A percentile compares a stretch with the other conserved stretches of the same genome.
Evolutionary conservation across 2,888 invertebrate species (phyloP).

Genomic region (Nipponacmea schrenckii): DNA sequence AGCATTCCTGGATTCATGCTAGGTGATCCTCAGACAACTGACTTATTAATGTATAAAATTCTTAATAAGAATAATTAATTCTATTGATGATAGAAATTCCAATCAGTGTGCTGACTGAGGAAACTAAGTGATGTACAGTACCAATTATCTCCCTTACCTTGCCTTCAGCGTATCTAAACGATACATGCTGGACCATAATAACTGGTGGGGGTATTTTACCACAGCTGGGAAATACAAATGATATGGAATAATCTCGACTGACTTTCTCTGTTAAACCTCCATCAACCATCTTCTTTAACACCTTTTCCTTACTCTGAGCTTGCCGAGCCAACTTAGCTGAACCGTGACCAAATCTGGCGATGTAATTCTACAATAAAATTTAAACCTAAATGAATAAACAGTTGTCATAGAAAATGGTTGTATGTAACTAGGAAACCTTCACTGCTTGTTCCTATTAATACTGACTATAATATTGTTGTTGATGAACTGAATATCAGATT

Average conservation of each 20-base stretch:
- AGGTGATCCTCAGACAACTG: no score
- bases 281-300: slow-evolving; percentile 98
- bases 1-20: no score
- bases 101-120: no score
- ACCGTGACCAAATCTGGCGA: slow-evolving; percentile 99
- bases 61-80: no score
- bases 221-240: slow-evolving; percentile 93
- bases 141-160: slow-evolving; percentile 67
- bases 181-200: slow-evolving; percentile 99
- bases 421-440: no score
- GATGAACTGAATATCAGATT: no score
- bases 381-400: neutral
- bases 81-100: no score
- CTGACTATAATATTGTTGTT: no score
- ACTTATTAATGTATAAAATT: no score
- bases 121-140: no score
- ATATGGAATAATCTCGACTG: slow-evolving; percentile 78
- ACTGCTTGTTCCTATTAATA: no score
- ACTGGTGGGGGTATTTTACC: slow-evolving; percentile 98
- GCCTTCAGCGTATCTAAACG: slow-evolving; percentile 86
- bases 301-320: slow-evolving; percentile 99
- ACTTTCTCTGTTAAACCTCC: slow-evolving; percentile 97
- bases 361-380: slow-evolving; percentile 81
- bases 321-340: slow-evolving; percentile 98
- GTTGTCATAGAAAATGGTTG: neutral